Evolutionary conservation across 2,113 vertebrate genomes (phyloP), one percentile per base, ranked within the genome.

Genomic region (Cochlearius cochlearius): DNA sequence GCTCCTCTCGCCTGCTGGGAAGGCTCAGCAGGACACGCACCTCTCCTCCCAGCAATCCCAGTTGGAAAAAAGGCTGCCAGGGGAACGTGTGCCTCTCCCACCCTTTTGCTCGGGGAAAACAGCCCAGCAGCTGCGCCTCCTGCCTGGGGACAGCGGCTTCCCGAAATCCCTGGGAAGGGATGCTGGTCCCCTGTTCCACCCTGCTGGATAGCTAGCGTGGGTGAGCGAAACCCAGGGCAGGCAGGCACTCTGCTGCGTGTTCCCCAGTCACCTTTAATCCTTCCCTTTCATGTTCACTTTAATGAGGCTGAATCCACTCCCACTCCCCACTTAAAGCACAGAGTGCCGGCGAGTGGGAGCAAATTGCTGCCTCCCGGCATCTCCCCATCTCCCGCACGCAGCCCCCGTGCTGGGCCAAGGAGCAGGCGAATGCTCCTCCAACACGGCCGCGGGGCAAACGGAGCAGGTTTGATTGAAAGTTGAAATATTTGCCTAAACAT

Each of bases 401-500:
- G 84, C 69, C 66, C 52, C 60, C 0, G 0, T 17, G 53, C 90
- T 22, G 67, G 87, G 81, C 60, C 56, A 62, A 26, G 80, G 79
- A 83, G 45, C 7, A 5, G 59, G 89, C 3, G 9, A 79, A 25
- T 1, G 2, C 86, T 86, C 58, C 62, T 62, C 74, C 86, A 77
- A 30, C 73, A 32, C 2, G 2, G 86, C 92, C 30, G 7, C 2
- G 0, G 91, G 96, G 95, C 3, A 0, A 92, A 66, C 0, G 0
- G 32, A 71, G 64, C 56, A 39, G 73, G n/a, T 78, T 72, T 56
- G 91, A 83, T 45, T 75, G 93, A 93, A 89, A 91, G 90, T 77
- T 87, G 39, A 30, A 81, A 36, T 87, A 94, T 86, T 84, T 96
- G 36, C 86, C 64, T 91, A 83, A 94, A 94, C 66, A 94, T 32